These are phyloP conservation scores for Mamestra brassicae DNA, from an alignment of 2,888 invertebrate species.

Conservation along the genomic window DNA sequence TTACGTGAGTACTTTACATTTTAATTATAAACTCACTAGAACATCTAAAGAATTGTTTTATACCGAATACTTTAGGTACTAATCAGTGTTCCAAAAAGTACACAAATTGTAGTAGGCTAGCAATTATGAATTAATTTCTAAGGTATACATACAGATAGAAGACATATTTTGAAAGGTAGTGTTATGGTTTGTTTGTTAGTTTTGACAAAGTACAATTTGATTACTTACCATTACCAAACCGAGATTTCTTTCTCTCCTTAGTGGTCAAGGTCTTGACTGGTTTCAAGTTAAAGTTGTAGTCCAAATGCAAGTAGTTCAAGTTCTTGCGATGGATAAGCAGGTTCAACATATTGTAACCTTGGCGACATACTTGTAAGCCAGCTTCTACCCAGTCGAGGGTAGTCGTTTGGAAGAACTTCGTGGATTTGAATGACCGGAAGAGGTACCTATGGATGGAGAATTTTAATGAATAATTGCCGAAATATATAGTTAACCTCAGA, in stretches of 20 bases:
- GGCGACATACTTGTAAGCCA: constrained; percentile 99
- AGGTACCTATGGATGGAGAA: constrained; percentile 92
- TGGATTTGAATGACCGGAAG: constrained; percentile 99
- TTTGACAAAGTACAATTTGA: not conserved
- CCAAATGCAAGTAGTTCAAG: constrained; percentile 99
- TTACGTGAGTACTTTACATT: no score
- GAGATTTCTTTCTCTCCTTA: constrained; percentile 99
- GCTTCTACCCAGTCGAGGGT: constrained; percentile 99
- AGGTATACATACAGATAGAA: no score
- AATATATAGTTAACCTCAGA: no score
- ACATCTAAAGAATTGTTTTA: no score
- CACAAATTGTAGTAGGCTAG: no score
- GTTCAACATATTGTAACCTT: constrained; percentile 99
- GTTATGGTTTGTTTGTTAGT: not conserved
- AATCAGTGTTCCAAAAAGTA: not conserved
- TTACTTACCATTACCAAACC: constrained; percentile 96
- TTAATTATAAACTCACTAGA: no score
- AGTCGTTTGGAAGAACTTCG: constrained; percentile 99
- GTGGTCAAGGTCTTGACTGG: constrained; percentile 99
- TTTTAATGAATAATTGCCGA: not conserved
- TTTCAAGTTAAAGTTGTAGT: constrained; percentile 99
- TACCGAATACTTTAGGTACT: no score
- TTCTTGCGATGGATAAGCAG: constrained; percentile 99
- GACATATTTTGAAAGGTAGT: no score
- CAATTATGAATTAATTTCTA: no score